Evolutionary conservation across 2,888 invertebrate species (phyloP).

Genomic region (Cephus sareptanus): DNA sequence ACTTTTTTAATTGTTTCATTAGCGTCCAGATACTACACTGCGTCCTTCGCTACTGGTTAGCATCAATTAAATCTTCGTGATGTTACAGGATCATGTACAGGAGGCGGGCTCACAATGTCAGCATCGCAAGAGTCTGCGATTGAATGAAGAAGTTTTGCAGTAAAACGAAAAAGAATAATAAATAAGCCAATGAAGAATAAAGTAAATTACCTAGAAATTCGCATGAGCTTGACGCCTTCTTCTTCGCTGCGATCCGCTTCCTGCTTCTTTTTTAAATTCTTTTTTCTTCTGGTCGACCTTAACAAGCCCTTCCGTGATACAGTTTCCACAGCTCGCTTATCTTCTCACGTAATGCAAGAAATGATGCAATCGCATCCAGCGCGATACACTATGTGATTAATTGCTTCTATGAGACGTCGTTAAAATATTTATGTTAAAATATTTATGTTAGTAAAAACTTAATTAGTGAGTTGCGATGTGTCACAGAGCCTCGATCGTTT

Average conservation of each 20-base stretch:
- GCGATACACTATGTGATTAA: not conserved
- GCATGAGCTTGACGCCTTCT: not conserved
- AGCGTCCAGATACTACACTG: conserved; percentile 45
- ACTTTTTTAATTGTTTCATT: conserved; percentile 56
- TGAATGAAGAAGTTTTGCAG: not conserved
- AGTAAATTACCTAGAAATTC: not conserved
- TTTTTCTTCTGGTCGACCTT: not conserved
- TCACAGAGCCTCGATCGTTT: not conserved
- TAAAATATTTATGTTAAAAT: not conserved
- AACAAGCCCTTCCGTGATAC: not conserved
- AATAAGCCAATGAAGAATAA: not conserved
- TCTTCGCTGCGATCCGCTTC: not conserved
- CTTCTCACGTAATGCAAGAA: not conserved
- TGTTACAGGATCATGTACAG: not conserved
- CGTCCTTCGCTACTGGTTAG: conserved; percentile 47
- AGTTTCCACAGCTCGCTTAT: not conserved
- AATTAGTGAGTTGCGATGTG: not conserved
- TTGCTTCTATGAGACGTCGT: not conserved
- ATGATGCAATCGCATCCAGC: not conserved
- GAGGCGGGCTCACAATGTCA: not conserved
- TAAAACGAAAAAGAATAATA: not conserved
- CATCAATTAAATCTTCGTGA: conserved; percentile 42
- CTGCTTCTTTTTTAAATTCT: not conserved
- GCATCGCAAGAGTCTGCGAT: not conserved
- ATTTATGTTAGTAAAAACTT: not conserved